Evolutionary conservation across 1,140 invertebrate genomes (phyloP).

Genomic region (Nautilus pompilius): DNA sequence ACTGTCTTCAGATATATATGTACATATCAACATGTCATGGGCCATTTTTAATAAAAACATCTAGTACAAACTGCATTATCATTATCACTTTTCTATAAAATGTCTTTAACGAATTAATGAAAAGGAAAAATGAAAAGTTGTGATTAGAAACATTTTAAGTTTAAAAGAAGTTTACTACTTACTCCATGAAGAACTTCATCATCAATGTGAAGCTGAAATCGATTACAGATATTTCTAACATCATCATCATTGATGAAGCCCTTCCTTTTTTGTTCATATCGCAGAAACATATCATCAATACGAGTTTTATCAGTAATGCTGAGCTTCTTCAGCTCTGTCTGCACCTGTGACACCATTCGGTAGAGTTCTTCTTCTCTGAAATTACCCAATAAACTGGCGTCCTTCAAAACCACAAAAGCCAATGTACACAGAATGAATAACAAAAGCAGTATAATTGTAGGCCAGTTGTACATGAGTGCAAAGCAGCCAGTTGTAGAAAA

Average conservation of each 20-base stretch:
- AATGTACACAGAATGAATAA: too few relatives aligned
- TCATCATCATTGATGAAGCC: constrained; percentile 49
- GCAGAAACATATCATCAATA: constrained; percentile 54
- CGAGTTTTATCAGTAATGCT: constrained; percentile 52
- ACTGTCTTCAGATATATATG: neutral
- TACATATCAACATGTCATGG: neutral
- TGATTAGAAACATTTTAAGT: neutral
- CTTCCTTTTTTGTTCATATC: constrained; percentile 48
- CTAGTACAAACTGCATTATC: neutral
- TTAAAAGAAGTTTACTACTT: constrained; percentile 17
- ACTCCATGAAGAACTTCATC: constrained; percentile 52
- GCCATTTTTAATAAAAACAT: neutral
- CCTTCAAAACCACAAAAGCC: too few relatives aligned
- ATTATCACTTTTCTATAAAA: neutral
- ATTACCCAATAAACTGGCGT: too few relatives aligned
- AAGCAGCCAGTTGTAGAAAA: too few relatives aligned
- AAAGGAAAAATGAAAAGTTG: neutral
- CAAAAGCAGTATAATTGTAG: too few relatives aligned
- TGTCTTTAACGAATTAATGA: neutral
- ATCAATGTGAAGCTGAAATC: constrained; percentile 49
- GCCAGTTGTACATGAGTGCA: too few relatives aligned
- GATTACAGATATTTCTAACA: constrained; percentile 44
- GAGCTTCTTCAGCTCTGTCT: constrained; percentile 52
- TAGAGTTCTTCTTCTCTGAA: constrained; percentile 42
- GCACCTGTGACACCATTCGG: constrained; percentile 43